phyloP scores from a whole-genome alignment of 1,140 invertebrate genomes.

The Atta colombica region DNA sequence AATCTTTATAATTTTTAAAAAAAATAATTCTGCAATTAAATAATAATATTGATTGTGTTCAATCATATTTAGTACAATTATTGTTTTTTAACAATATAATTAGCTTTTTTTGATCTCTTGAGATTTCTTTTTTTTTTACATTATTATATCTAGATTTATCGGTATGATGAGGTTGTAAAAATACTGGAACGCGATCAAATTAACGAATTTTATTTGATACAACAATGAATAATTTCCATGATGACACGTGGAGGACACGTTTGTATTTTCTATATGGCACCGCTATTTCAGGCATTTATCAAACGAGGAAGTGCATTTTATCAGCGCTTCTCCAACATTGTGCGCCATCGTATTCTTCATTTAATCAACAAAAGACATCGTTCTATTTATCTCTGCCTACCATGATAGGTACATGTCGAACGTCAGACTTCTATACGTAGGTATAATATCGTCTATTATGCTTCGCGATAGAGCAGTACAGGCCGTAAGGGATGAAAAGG shows the following conservation, averaged over 20 bases:
- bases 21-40: background rate
- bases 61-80: background rate
- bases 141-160: background rate
- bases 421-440: background rate
- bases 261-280: background rate
- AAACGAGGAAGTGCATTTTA: slow-evolving; percentile 21
- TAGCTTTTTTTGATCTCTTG: background rate
- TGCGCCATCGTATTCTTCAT: slow-evolving; percentile 6
- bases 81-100: no score
- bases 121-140: background rate
- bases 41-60: background rate
- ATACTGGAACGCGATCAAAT: background rate
- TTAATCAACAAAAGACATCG: slow-evolving; percentile 44
- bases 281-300: slow-evolving; percentile 34
- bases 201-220: slow-evolving; percentile 16
- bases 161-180: slow-evolving; percentile 1
- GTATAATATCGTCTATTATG: background rate
- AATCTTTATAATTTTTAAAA: background rate
- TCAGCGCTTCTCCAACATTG: slow-evolving; percentile 2
- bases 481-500: background rate
- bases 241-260: background rate
- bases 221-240: slow-evolving; percentile 9
- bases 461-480: background rate
- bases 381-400: slow-evolving; percentile 37
- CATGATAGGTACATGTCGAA: background rate